phyloP scores from a whole-genome alignment of 2,113 vertebrate genomes.

The Gobio gobio region DNA sequence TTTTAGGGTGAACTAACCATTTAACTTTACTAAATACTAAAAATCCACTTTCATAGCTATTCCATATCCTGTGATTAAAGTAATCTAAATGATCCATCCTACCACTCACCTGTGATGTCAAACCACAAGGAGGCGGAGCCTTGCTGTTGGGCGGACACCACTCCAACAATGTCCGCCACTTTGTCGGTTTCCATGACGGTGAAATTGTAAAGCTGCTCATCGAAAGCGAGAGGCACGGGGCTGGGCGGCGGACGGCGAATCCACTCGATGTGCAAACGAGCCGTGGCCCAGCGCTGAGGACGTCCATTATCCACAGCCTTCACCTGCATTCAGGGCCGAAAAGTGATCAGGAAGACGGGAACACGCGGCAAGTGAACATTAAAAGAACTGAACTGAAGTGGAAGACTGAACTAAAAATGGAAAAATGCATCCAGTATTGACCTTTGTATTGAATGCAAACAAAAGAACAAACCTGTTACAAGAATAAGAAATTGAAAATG shows the following conservation, averaged over 20 bases:
- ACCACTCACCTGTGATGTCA: conserved; percentile 90
- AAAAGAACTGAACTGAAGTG: neutral
- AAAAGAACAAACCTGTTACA: neutral
- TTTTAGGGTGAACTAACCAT: too few relatives aligned
- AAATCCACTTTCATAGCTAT: neutral
- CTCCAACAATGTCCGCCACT: conserved; percentile 93
- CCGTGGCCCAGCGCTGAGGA: conserved; percentile 91
- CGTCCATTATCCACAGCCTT: conserved; percentile 96
- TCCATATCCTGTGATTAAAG: neutral
- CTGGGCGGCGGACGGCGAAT: conserved; percentile 83
- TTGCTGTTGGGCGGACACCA: conserved; percentile 90
- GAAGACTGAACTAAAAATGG: neutral
- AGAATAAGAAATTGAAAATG: neutral
- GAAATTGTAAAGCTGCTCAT: conserved; percentile 94
- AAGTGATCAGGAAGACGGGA: neutral
- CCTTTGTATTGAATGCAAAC: conserved; percentile 27
- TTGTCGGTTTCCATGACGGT: conserved; percentile 93
- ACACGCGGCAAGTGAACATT: neutral
- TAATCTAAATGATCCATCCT: neutral
- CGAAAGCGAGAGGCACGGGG: conserved; percentile 78
- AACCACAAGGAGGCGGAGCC: conserved; percentile 89
- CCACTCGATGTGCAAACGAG: conserved; percentile 96
- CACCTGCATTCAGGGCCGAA: conserved; percentile 75
- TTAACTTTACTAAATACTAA: neutral
- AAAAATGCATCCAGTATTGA: neutral